Evolutionary conservation across 1,140 invertebrate genomes (phyloP).

Genomic region (Pseudomyrmex sp.): DNA sequence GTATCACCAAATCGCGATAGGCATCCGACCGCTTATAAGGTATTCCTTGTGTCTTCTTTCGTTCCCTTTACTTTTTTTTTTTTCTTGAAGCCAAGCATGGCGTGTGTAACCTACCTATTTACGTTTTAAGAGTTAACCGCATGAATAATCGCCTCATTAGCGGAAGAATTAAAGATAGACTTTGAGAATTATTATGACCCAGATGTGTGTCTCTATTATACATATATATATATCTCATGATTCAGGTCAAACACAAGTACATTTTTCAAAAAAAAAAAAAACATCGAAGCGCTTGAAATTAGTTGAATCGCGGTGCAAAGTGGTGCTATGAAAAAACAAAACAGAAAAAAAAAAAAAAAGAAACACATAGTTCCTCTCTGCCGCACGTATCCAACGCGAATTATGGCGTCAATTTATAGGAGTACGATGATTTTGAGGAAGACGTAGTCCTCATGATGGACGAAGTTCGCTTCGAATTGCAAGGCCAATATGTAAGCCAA

Average conservation of each 20-base stretch:
- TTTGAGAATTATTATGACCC: conserved; percentile 47
- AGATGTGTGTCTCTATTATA: not conserved
- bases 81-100: conserved; percentile 73
- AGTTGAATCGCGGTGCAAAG: not conserved
- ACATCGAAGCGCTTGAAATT: not conserved
- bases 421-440: conserved; percentile 83
- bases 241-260: not conserved
- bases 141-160: conserved; percentile 74
- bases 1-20: conserved; percentile 95
- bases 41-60: conserved; percentile 81
- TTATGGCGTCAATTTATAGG: conserved; percentile 75
- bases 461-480: conserved; percentile 82
- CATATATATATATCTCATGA: too few species aligned
- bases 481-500: conserved; percentile 83
- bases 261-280: not conserved
- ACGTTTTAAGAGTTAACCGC: conserved; percentile 78
- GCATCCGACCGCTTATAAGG: conserved; percentile 92
- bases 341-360: not conserved
- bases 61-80: conserved; percentile 57
- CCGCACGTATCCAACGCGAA: conserved; percentile 68
- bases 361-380: conserved; percentile 12
- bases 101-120: conserved; percentile 76
- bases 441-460: conserved; percentile 81
- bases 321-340: too few species aligned
- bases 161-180: conserved; percentile 57